Conservation (phyloP, 2,113 vertebrate species). For the Boleophthalmus pectinirostris region DNA sequence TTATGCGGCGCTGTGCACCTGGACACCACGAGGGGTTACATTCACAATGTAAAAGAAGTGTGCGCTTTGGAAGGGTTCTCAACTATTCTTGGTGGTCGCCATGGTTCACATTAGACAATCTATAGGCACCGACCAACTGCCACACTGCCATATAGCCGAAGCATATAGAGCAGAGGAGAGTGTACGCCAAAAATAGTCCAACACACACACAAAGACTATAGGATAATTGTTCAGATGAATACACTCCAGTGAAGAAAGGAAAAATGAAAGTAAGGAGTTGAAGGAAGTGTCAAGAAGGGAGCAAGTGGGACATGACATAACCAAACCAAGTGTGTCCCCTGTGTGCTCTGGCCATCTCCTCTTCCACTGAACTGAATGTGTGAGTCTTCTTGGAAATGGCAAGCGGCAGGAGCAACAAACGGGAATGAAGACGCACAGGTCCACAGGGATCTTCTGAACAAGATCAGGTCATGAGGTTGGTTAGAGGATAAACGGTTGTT, state of each 20-base stretch:
- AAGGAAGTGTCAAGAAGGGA: slow-evolving; percentile 39
- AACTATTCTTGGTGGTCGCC: slow-evolving; percentile 50
- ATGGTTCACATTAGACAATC: slow-evolving; percentile 33
- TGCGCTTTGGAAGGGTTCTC: slow-evolving; percentile 12
- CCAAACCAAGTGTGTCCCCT: slow-evolving; percentile 14
- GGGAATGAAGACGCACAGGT: slow-evolving; percentile 1
- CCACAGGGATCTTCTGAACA: slow-evolving; percentile 44
- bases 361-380: slow-evolving; percentile 36
- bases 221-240: slow-evolving; percentile 69
- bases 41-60: slow-evolving; percentile 33
- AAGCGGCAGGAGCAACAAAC: slow-evolving; percentile 30
- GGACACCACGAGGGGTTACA: slow-evolving; percentile 32
- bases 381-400: slow-evolving; percentile 65
- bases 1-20: slow-evolving; percentile 27
- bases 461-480: slow-evolving; percentile 22
- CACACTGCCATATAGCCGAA: slow-evolving; percentile 32
- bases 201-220: slow-evolving; percentile 34
- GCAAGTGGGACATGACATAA: slow-evolving; percentile 58
- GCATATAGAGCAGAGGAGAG: slow-evolving; percentile 32
- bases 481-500: slow-evolving; percentile 15
- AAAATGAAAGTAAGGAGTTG: slow-evolving; percentile 54
- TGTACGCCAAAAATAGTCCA: slow-evolving; percentile 63
- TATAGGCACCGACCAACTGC: slow-evolving; percentile 36
- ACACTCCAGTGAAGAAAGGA: slow-evolving; percentile 49
- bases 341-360: slow-evolving; percentile 1